Evolutionary conservation across 2,797 vertebrate genomes (phyloP).

Genomic region (Microhierax caerulescens): DNA sequence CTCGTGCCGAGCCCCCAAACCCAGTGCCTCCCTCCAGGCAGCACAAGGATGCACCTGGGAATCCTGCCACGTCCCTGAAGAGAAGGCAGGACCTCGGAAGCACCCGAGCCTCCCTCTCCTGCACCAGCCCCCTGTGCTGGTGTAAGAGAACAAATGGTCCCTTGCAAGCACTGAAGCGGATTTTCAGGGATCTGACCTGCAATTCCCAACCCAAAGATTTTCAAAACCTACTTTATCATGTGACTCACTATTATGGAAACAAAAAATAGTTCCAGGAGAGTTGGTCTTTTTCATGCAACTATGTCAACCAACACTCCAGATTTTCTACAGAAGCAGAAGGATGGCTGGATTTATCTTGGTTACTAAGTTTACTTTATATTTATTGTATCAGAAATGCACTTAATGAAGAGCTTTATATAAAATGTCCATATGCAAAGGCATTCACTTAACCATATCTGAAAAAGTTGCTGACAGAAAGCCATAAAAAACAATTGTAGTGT

Average conservation of each 20-base stretch:
- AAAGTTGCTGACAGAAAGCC: not conserved
- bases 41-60: accelerated
- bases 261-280: not conserved
- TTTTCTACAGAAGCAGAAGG: not conserved
- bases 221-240: not conserved
- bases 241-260: not conserved
- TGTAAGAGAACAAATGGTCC: not conserved
- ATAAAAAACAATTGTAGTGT: not conserved
- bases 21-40: not conserved
- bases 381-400: not conserved
- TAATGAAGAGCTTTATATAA: not conserved
- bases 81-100: not conserved
- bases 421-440: not conserved
- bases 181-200: not conserved
- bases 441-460: not conserved
- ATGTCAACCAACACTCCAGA: not conserved
- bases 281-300: not conserved
- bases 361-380: not conserved
- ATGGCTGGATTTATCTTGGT: not conserved
- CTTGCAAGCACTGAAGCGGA: accelerated
- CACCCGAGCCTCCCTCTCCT: not conserved
- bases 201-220: not conserved
- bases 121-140: not conserved
- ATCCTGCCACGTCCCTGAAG: not conserved
- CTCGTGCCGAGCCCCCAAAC: not conserved